phyloP scores from a whole-genome alignment of 2,888 invertebrate genomes.

The Thecophora atra region DNA sequence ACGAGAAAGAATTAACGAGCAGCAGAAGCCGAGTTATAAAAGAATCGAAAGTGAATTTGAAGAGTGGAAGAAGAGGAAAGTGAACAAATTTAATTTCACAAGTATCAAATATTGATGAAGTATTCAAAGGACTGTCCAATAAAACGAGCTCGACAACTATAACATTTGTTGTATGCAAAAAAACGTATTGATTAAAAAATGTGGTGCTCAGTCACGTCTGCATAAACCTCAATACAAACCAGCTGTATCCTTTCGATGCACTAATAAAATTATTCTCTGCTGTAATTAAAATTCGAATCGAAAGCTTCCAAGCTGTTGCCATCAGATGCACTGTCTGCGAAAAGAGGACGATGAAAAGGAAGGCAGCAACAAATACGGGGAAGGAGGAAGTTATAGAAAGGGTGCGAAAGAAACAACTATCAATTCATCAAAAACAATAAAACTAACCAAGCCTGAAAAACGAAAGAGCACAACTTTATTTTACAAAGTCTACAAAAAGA shows the following conservation, averaged over 20 bases:
- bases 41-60: background rate
- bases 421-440: too few species aligned
- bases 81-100: too few species aligned
- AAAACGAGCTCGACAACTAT: background rate
- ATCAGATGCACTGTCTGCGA: constrained; percentile 12
- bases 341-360: constrained; percentile 2
- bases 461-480: too few species aligned
- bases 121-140: too few species aligned
- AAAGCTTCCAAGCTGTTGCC: constrained; percentile 34
- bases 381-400: background rate
- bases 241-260: background rate
- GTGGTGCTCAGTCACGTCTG: background rate
- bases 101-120: background rate
- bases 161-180: background rate
- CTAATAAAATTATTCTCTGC: constrained; percentile 27
- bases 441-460: too few species aligned
- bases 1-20: background rate
- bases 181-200: background rate
- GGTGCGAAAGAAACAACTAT: too few species aligned
- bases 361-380: background rate
- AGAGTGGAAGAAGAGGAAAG: background rate
- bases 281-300: constrained; percentile 39
- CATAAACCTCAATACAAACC: constrained; percentile 7
- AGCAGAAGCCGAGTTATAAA: background rate
- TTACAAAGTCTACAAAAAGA: too few species aligned